phyloP scores from a whole-genome alignment of 2,797 vertebrate species.

The Xiphorhynchus erythropygius region DNA sequence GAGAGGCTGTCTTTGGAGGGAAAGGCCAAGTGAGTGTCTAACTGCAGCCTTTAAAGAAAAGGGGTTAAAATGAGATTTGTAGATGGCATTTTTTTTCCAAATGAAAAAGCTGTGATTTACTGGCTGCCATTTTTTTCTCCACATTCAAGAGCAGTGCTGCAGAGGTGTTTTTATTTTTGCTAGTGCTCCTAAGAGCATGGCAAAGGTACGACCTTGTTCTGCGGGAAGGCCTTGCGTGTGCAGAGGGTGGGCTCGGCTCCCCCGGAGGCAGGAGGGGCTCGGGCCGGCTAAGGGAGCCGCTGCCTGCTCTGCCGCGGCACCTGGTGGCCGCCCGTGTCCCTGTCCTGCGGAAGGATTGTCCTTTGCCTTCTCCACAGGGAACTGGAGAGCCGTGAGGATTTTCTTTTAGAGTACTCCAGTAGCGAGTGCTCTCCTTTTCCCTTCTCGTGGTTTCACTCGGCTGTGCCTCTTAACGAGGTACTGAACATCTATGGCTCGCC shows the following conservation, averaged over 20 bases:
- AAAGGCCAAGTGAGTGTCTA: too few species aligned
- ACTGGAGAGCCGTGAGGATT: background rate
- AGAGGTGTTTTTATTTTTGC: background rate
- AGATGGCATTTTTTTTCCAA: background rate
- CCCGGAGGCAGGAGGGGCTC: background rate
- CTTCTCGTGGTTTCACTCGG: fast-evolving
- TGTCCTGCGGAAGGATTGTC: background rate
- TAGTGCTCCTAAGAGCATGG: background rate
- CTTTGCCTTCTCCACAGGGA: background rate
- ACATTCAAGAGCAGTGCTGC: background rate
- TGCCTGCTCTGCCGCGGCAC: too few species aligned
- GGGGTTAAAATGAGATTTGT: background rate
- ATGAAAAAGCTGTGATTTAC: background rate
- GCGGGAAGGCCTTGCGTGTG: background rate
- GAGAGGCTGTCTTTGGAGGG: background rate
- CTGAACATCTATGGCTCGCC: background rate
- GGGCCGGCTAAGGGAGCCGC: background rate
- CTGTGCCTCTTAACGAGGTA: background rate
- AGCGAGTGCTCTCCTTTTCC: background rate
- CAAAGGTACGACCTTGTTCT: fast-evolving
- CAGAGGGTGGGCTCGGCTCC: fast-evolving
- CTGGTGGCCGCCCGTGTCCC: background rate
- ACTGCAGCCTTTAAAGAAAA: background rate
- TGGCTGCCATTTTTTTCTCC: fast-evolving
- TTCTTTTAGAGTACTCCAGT: background rate